phyloP scores from a whole-genome alignment of 2,797 vertebrate genomes.

The Danio aesculapii region DNA sequence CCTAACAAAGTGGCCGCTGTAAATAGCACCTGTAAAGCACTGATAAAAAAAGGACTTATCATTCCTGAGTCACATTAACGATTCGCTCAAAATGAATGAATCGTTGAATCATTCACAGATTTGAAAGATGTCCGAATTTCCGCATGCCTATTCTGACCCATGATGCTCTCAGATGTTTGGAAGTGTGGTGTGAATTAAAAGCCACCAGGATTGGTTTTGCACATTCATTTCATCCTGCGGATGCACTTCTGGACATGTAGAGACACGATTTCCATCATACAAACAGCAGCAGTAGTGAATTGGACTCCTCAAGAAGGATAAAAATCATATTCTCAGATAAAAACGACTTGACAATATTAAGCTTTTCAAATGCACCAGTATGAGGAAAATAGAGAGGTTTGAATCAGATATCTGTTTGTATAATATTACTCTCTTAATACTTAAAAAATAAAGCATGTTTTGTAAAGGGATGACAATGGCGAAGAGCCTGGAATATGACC shows the following conservation, averaged over 20 bases:
- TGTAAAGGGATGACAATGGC: no score
- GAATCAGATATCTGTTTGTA: neutral
- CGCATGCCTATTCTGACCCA: neutral
- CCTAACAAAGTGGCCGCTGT: no score
- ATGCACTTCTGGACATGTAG: neutral
- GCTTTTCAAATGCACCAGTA: neutral
- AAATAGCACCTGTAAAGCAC: no score
- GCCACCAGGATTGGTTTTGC: constrained; percentile 1
- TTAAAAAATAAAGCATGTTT: neutral
- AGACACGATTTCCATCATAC: neutral
- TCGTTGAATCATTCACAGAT: no score
- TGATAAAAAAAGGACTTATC: no score
- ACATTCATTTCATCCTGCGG: neutral
- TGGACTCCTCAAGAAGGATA: neutral
- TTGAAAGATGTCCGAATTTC: no score
- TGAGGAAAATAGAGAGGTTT: neutral
- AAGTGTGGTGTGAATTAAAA: neutral
- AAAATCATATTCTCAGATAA: neutral
- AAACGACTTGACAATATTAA: neutral
- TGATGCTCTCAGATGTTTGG: neutral
- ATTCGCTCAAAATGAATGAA: no score
- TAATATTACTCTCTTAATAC: neutral
- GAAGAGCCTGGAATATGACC: neutral
- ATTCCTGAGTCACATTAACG: no score
- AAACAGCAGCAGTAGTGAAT: no score